These are phyloP conservation scores for Macrobrachium rosenbergii DNA, from an alignment of 1,140 invertebrate species.

Conservation along the genomic window DNA sequence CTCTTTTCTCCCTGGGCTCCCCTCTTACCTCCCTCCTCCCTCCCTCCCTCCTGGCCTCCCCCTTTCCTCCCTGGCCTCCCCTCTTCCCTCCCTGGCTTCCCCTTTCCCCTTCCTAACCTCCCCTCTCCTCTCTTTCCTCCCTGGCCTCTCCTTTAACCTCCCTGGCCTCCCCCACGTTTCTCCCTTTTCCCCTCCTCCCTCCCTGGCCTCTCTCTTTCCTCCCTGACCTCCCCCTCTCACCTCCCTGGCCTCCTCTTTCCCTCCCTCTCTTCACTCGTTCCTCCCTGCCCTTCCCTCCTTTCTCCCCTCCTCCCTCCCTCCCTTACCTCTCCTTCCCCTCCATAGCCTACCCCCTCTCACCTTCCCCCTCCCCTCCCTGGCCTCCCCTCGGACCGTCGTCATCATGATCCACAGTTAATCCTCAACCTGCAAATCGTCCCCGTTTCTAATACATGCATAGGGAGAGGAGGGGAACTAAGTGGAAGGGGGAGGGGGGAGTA, in stretches of 20 bases:
- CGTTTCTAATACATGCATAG: not conserved
- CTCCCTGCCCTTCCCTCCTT: too few species aligned
- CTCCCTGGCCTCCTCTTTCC: not conserved
- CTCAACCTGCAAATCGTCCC: not conserved
- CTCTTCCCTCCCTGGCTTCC: too few species aligned
- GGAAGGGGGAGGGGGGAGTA: not conserved
- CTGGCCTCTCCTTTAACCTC: not conserved
- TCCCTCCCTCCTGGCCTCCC: too few species aligned
- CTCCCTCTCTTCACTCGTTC: too few species aligned
- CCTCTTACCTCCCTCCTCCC: not conserved
- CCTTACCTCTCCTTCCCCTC: too few species aligned
- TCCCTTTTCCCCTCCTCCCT: too few species aligned
- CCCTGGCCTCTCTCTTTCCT: not conserved
- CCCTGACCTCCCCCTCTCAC: not conserved
- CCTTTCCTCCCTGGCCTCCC: not conserved
- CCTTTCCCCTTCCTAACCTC: not conserved
- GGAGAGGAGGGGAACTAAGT: not conserved
- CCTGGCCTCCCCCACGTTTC: too few species aligned
- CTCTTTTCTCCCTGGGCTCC: not conserved
- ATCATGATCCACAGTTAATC: not conserved
- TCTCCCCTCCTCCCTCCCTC: too few species aligned
- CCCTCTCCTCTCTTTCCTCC: not conserved
- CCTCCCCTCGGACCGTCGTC: not conserved
- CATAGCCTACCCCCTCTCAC: too few species aligned
- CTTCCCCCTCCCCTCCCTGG: not conserved